A percentile compares a stretch with the other conserved stretches of the same genome.
These are phyloP conservation scores for Spodoptera litura DNA, from an alignment of 1,140 invertebrate genomes.

Conservation along the genomic window DNA sequence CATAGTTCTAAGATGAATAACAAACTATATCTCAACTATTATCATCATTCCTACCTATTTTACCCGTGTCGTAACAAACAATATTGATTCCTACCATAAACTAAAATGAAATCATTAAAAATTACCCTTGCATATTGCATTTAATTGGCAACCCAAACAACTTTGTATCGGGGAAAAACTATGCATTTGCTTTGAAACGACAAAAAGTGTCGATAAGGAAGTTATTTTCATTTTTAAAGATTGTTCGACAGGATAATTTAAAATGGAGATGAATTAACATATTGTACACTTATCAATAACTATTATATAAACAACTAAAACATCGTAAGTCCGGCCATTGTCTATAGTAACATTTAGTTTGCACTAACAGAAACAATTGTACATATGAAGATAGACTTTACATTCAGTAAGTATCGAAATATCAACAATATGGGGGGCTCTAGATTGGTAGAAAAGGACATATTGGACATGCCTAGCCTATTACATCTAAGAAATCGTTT, in stretches of 20 bases:
- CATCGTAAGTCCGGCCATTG: conserved; percentile 3
- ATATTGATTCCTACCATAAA: neutral
- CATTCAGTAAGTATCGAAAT: neutral
- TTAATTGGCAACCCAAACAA: neutral
- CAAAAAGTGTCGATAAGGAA: too few relatives aligned
- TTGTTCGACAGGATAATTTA: too few relatives aligned
- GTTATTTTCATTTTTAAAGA: too few relatives aligned
- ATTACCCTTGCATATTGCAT: neutral
- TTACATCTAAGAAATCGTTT: conserved; percentile 3
- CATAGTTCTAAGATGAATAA: conserved; percentile 7
- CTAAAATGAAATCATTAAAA: neutral
- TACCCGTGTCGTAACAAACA: neutral
- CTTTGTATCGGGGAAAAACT: conserved; percentile 11
- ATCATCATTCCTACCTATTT: neutral
- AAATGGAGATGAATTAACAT: too few relatives aligned
- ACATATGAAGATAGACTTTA: neutral
- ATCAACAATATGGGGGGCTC: neutral
- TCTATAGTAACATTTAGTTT: conserved; percentile 5
- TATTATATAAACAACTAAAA: conserved; percentile 8
- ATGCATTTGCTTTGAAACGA: neutral
- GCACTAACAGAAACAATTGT: neutral
- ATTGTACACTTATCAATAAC: too few relatives aligned
- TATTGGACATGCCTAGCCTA: too few relatives aligned
- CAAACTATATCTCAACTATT: neutral
- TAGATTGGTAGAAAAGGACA: neutral